Percentiles rank a stretch among this genome's conserved stretches.
Evolutionary conservation across 2,113 vertebrate genomes (phyloP).

Genomic region (Neofelis nebulosa): DNA sequence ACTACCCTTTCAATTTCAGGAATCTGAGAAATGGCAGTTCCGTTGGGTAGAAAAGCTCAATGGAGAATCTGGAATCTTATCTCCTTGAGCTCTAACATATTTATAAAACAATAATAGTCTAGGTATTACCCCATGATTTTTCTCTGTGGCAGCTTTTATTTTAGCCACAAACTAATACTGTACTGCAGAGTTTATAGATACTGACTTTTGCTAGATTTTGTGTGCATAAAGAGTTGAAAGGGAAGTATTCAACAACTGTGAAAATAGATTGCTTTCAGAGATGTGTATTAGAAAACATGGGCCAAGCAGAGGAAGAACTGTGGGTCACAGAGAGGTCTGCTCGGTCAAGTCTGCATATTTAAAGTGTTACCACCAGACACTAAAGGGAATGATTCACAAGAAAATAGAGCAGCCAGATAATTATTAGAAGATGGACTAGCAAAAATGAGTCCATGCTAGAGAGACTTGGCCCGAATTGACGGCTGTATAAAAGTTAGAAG

Average conservation of each 20-base stretch:
- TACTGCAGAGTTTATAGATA: conserved; percentile 8
- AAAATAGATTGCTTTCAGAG: conserved; percentile 60
- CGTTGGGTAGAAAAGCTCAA: neutral
- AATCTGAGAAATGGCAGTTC: neutral
- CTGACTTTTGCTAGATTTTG: conserved; percentile 29
- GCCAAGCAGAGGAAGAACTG: neutral
- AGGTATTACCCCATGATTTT: conserved; percentile 33
- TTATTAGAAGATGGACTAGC: conserved; percentile 29
- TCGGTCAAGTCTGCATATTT: conserved; percentile 12
- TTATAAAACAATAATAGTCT: conserved; percentile 16
- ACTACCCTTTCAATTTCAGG: neutral
- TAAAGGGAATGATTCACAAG: neutral
- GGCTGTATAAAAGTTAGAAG: conserved; percentile 66
- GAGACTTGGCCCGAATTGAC: neutral
- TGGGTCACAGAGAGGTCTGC: conserved; percentile 35
- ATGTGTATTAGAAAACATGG: neutral
- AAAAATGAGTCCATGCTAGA: neutral
- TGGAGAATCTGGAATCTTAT: conserved; percentile 3
- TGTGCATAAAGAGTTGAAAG: conserved; percentile 53
- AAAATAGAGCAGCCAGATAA: conserved; percentile 30
- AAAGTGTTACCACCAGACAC: neutral
- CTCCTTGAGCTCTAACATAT: conserved; percentile 28
- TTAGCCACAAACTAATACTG: conserved; percentile 46
- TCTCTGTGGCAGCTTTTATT: conserved; percentile 46
- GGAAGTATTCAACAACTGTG: conserved; percentile 41